Base-by-base conservation (phyloP, 2,797 vertebrate genomes). In the Lutjanus campechanus region DNA sequence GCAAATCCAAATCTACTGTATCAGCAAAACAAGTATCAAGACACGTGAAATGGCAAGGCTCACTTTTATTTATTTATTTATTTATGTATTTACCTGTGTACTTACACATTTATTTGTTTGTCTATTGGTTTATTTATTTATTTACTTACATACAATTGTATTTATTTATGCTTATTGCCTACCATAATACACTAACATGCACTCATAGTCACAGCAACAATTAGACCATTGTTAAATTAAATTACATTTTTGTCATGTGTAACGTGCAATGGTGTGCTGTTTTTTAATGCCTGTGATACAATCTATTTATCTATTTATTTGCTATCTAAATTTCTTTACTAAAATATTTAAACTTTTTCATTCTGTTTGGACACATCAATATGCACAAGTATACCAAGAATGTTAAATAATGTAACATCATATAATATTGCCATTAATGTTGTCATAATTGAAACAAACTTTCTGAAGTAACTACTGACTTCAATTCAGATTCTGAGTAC, bases 1-100 rank as follows among this genome's bases (percentile, higher is more conserved):
- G 15, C 44, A 73, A 60, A 71, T 51, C 51, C 25, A 72, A 65
- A 69, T 79, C 11, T n/a, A 68, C 25, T 25, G 40, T 50, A 29
- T 75, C 64, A 43, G 69, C 53, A 63, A 25, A 13, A 71, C 9
- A 44, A 63, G 25, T 20, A 64, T 11, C 17, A 41, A 41, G 40
- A 77, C 19, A 54, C 43, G 62, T 9, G 22, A n/a, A 47, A 46
- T 41, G 25, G 44, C 44, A 64, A 61, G 19, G 25, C 17, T 59
- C 0, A 3, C 7, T 17, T 40, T 40, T 22, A 7, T 17, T 2
- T 20, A 15, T 15, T 63, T 8, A 3, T 61, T 17, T 11, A 1
- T 55, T 36, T 29, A 29, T 29, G 2, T 29, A 29, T 29, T 4
- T 4, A 29, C n/a, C 25, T 25, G 25, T 36, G 29, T 36, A 36